phyloP scores from a whole-genome alignment of 2,797 vertebrate genomes.

The Kryptolebias ocellatus region DNA sequence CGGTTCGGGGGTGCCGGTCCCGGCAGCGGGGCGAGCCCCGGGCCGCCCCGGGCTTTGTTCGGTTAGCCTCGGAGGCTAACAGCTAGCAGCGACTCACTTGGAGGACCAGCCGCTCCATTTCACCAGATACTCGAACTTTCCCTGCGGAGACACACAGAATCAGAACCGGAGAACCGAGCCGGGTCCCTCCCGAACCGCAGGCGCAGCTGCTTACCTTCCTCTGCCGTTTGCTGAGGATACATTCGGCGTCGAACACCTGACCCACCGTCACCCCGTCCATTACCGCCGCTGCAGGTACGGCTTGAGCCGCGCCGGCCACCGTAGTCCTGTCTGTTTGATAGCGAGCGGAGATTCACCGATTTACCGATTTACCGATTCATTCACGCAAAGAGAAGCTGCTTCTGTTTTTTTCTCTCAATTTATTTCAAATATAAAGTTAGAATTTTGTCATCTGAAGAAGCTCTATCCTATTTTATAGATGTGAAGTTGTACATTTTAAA shows the following conservation, averaged over 20 bases:
- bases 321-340: conserved; percentile 32
- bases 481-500: too few relatives aligned
- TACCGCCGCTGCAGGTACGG: conserved; percentile 42
- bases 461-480: too few relatives aligned
- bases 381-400: too few relatives aligned
- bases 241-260: conserved; percentile 95
- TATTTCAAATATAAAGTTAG: too few relatives aligned
- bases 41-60: conserved; percentile 40
- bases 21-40: not conserved
- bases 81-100: conserved; percentile 86
- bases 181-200: not conserved
- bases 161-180: not conserved
- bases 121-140: conserved; percentile 94
- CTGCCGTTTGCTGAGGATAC: conserved; percentile 92
- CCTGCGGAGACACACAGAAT: conserved; percentile 77
- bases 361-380: too few relatives aligned
- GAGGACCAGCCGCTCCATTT: conserved; percentile 97
- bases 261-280: conserved; percentile 85
- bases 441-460: too few relatives aligned
- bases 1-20: not conserved
- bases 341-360: too few relatives aligned
- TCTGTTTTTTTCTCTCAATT: too few relatives aligned
- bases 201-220: conserved; percentile 83
- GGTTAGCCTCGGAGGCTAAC: conserved; percentile 44
- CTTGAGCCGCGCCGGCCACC: conserved; percentile 49